Percentiles rank a stretch among this genome's conserved stretches.
Evolutionary conservation across 2,113 vertebrate genomes (phyloP).

Genomic region (human): GRCh38 chr6:124118001-124118500

Average conservation of each 20-base stretch:
- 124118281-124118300: background rate
- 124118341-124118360: background rate
- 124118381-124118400: background rate
- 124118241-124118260: background rate
- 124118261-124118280: background rate
- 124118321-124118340: background rate
- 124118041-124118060: slow-evolving; percentile 63
- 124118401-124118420: background rate
- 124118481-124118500: background rate
- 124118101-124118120: background rate
- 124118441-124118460: background rate
- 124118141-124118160: background rate
- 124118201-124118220: background rate
- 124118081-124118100: slow-evolving; percentile 6
- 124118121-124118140: background rate
- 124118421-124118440: background rate
- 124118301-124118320: background rate
- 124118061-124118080: slow-evolving; percentile 56
- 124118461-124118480: background rate
- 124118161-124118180: background rate
- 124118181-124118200: background rate
- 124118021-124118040: slow-evolving; percentile 1
- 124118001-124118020: background rate
- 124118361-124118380: background rate
- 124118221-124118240: background rate